phyloP scores from a whole-genome alignment of 2,888 invertebrate genomes.

The Cataglyphis livida region DNA sequence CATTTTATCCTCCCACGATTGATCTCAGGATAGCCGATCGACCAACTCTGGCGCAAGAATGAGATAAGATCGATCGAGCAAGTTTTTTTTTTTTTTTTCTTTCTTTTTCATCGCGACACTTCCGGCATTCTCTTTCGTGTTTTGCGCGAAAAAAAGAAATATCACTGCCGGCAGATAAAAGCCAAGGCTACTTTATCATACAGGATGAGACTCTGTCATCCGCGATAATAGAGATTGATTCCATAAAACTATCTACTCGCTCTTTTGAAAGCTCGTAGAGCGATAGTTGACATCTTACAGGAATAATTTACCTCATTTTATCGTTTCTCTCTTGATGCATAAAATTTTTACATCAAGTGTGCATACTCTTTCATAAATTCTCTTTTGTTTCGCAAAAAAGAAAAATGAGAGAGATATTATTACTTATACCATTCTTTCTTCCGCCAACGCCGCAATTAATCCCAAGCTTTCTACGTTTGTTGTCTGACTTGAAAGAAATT shows the following conservation, averaged over 20 bases:
- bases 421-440: not conserved
- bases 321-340: not conserved
- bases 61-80: slow-evolving; percentile 74
- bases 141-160: slow-evolving; percentile 31
- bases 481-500: slow-evolving; percentile 25
- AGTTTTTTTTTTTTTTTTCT: slow-evolving; percentile 41
- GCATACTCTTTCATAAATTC: not conserved
- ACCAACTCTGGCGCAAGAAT: slow-evolving; percentile 75
- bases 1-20: slow-evolving; percentile 57
- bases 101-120: slow-evolving; percentile 56
- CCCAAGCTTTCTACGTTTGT: not conserved
- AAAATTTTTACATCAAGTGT: not conserved
- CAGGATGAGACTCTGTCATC: slow-evolving; percentile 16
- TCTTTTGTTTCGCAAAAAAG: not conserved
- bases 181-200: slow-evolving; percentile 47
- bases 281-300: not conserved
- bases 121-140: slow-evolving; percentile 31
- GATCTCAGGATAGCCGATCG: slow-evolving; percentile 75
- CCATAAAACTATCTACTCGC: not conserved
- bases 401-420: not conserved
- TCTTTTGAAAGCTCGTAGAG: not conserved
- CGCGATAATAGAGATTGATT: slow-evolving; percentile 46
- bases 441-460: slow-evolving; percentile 13
- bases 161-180: slow-evolving; percentile 44
- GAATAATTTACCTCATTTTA: not conserved